phyloP scores from a whole-genome alignment of 2,888 invertebrate genomes.

The Sphinx pinastri region DNA sequence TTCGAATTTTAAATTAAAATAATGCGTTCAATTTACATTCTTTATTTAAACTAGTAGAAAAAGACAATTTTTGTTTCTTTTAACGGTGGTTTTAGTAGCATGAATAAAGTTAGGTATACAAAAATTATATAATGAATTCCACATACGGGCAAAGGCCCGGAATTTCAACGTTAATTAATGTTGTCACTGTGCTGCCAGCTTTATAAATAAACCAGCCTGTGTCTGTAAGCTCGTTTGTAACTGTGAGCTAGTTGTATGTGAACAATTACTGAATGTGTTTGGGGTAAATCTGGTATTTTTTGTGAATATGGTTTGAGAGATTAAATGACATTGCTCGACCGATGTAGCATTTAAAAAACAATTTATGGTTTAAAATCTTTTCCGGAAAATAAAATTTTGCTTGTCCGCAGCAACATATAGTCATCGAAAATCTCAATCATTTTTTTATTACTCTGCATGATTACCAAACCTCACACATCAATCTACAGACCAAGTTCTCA shows the following conservation, averaged over 20 bases:
- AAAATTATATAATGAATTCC: neutral
- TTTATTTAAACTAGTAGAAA: neutral
- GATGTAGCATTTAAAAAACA: no score
- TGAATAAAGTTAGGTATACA: neutral
- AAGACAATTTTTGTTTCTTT: neutral
- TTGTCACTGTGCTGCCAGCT: neutral
- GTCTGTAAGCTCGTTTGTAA: neutral
- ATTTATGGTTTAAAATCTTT: no score
- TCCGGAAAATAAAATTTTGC: no score
- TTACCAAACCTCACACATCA: no score
- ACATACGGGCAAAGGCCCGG: neutral
- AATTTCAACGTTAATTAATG: neutral
- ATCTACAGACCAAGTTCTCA: no score
- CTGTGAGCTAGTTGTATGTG: neutral
- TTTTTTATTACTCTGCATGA: no score
- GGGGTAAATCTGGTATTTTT: no score
- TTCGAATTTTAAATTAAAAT: no score
- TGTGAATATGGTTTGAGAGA: neutral
- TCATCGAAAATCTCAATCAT: no score
- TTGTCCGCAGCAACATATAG: no score
- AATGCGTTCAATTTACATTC: no score
- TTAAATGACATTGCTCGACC: no score
- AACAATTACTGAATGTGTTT: neutral
- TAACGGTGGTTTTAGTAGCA: neutral
- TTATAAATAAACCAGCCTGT: neutral